Percentiles rank a stretch among this genome's conserved stretches.
phyloP scores from a whole-genome alignment of 2,797 vertebrate genomes.

The Semotilus atromaculatus region DNA sequence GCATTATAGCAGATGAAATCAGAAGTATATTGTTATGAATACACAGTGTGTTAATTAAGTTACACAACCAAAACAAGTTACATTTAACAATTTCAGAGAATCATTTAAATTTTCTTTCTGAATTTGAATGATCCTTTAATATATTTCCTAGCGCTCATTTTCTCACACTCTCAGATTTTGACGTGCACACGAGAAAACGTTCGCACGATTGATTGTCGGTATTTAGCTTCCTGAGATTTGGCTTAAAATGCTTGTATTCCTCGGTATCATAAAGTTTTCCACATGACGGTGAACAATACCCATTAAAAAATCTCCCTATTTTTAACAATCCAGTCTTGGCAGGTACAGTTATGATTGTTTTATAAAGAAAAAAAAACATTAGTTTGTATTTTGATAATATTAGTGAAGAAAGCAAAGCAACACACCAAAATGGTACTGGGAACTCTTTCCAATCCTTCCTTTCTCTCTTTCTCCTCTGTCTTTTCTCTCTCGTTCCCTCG shows the following conservation, averaged over 20 bases:
- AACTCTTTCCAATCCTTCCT: conserved; percentile 2
- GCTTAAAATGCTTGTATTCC: neutral
- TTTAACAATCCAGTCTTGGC: neutral
- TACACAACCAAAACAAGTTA: neutral
- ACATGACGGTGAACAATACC: too few species aligned
- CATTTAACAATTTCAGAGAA: neutral
- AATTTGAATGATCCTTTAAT: neutral
- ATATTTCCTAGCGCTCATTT: neutral
- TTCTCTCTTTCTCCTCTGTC: conserved; percentile 13
- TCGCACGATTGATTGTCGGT: neutral
- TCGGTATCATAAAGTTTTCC: neutral
- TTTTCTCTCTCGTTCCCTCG: neutral
- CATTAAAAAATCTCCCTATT: neutral
- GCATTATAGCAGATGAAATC: neutral
- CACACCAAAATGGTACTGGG: neutral
- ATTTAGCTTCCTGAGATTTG: neutral
- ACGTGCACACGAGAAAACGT: neutral
- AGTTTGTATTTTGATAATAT: neutral
- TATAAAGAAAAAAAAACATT: neutral
- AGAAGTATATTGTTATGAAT: neutral
- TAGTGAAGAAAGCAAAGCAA: neutral
- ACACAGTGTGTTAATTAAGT: neutral
- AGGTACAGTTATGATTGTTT: neutral
- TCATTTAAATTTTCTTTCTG: neutral
- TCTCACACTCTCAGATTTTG: neutral